A percentile compares a stretch with the other conserved stretches of the same genome.
Conservation (phyloP, 2,113 vertebrate species). For the Gallinago undulata region DNA sequence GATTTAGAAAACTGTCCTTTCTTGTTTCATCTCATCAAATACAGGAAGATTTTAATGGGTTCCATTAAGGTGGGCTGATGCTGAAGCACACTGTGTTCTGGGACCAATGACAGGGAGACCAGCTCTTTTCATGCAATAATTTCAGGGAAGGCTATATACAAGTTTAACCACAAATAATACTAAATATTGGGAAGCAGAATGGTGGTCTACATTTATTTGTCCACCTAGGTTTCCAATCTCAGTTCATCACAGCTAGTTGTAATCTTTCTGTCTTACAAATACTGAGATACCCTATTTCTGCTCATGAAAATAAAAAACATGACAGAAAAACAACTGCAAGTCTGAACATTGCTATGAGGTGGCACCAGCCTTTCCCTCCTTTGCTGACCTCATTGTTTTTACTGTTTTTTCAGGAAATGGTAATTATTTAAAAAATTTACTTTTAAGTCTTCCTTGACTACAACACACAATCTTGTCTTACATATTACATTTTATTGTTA, state of each 20-base stretch:
- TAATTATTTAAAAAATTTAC: not conserved
- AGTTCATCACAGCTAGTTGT: not conserved
- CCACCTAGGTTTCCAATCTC: not conserved
- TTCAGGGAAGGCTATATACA: not conserved
- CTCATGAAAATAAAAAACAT: not conserved
- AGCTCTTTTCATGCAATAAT: not conserved
- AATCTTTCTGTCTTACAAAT: not conserved
- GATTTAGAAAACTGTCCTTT: not conserved
- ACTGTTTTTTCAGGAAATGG: not conserved
- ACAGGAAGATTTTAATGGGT: not conserved
- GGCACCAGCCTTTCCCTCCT: not conserved
- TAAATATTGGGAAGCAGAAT: not conserved
- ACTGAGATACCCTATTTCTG: not conserved
- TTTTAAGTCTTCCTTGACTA: constrained; percentile 35
- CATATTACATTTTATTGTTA: constrained; percentile 47
- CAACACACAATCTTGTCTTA: constrained; percentile 51
- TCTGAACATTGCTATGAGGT: not conserved
- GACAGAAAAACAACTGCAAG: not conserved
- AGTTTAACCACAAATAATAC: not conserved
- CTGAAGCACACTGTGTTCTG: not conserved
- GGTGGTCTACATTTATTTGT: not conserved
- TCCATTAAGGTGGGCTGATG: not conserved
- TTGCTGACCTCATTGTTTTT: not conserved
- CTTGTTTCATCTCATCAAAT: not conserved
- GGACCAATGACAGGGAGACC: not conserved